phyloP scores from a whole-genome alignment of 1,140 invertebrate genomes.

The Ceratina australensis region DNA sequence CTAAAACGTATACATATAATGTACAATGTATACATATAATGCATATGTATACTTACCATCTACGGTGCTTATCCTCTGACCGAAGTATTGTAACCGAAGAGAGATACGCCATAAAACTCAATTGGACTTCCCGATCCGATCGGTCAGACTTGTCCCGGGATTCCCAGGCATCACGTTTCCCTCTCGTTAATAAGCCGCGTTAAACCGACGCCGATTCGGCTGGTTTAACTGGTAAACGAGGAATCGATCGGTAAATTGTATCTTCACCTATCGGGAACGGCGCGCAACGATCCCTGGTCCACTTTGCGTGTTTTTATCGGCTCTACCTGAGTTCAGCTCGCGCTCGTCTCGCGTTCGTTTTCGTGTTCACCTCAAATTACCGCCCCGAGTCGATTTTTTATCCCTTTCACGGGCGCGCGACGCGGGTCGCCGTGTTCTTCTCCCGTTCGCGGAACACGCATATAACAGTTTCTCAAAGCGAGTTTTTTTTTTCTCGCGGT shows the following conservation, averaged over 20 bases:
- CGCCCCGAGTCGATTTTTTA: conserved; percentile 3
- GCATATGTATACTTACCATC: too few species aligned
- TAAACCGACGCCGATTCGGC: conserved; percentile 36
- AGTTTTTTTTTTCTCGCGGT: conserved; percentile 54
- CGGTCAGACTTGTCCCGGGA: background rate
- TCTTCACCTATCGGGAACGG: background rate
- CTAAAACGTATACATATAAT: background rate
- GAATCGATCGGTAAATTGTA: conserved; percentile 35
- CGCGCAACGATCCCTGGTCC: background rate
- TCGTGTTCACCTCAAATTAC: conserved; percentile 36
- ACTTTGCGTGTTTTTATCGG: conserved; percentile 27
- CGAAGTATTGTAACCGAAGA: background rate
- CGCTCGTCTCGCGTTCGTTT: conserved; percentile 27
- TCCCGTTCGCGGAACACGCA: conserved; percentile 24
- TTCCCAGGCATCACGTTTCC: background rate
- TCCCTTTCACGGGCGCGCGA: background rate
- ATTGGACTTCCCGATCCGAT: background rate
- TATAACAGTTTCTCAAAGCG: conserved; percentile 24
- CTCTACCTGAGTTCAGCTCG: background rate
- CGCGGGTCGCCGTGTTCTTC: conserved; percentile 2
- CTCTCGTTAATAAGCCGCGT: conserved; percentile 33
- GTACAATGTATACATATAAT: too few species aligned
- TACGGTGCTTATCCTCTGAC: too few species aligned
- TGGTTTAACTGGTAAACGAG: conserved; percentile 46
- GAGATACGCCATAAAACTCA: background rate